Base-by-base conservation (phyloP, 2,888 invertebrate genomes). In the Hemicrepidius hirtus region DNA sequence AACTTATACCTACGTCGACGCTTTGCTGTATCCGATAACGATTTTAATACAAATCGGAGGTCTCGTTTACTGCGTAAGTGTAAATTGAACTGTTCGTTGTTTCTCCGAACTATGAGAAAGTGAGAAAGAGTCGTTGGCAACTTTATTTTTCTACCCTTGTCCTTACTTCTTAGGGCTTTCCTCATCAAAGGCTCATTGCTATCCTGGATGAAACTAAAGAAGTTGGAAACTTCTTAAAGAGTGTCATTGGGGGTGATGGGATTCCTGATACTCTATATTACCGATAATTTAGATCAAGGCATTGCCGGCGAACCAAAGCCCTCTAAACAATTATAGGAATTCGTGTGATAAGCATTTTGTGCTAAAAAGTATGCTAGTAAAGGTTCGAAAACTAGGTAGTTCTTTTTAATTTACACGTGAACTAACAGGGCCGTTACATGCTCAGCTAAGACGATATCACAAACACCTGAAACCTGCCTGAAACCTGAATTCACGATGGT, bases 241-340 rank as follows among this genome's bases (percentile, higher is more conserved):
- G 10, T 20, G 18, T 46, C 46, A 18, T 46, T 46, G 46, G 18
- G 20, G 16, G 46, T 16, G 46, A 46, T 46, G 18, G 16, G 46
- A 46, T 46, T 46, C 46, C 46, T 18, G 16, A 18, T 46, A 46
- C 46, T 18, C 46, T 46, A 46, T 46, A 46, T 46, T 46, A 46
- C 18, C 18, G 46, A 46, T 46, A 46, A 46, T 46, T 46, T 46
- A 20, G 46, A 46, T 46, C 18, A 18, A 3, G 46, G 20, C 16
- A 46, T 18, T 18, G 7, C 20, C 46, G 18, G 3, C 9, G 46
- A 18, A 18, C 40, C 13, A 40, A 40, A 13, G n/a, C 13, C 13
- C 40, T 40, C n/a, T n/a, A n/a, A n/a, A n/a, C n/a, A 40, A 40
- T 13, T 1, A 13, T 5, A 40, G 40, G 1, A 32, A 9, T 32